Conservation (phyloP, 2,113 vertebrate genomes). For the Martes martes region DNA sequence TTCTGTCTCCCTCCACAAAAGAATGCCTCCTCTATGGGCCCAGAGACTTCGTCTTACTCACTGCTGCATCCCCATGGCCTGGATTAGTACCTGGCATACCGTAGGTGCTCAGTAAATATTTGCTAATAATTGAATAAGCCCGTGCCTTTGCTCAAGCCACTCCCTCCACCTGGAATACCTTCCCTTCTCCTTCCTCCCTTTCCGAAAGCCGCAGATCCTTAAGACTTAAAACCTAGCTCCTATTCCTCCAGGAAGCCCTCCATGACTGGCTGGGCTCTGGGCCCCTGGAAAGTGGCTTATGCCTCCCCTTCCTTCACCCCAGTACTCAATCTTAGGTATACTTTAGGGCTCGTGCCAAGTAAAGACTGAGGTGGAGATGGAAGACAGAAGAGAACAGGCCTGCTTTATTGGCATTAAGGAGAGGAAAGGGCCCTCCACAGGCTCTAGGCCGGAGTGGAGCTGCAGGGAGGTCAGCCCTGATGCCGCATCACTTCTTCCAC, state of each 20-base stretch:
- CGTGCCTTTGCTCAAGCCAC: not conserved
- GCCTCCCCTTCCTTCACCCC: not conserved
- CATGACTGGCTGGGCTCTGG: not conserved
- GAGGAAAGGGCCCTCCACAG: accelerated
- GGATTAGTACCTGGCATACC: not conserved
- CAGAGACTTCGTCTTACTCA: not conserved
- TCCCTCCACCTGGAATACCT: not conserved
- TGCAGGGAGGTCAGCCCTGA: no score
- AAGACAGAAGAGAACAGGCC: not conserved
- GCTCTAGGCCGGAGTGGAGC: not conserved
- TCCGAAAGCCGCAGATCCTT: not conserved
- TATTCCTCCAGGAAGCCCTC: not conserved
- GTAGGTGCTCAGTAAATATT: not conserved
- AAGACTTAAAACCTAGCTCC: not conserved
- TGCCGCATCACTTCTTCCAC: constrained; percentile 83
- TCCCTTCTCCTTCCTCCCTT: not conserved
- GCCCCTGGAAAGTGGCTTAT: not conserved
- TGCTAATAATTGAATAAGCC: not conserved
- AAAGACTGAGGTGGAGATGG: not conserved
- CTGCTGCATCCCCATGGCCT: not conserved
- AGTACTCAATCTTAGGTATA: not conserved
- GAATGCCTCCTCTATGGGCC: not conserved
- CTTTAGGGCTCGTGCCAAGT: not conserved
- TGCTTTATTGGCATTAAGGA: constrained; percentile 51
- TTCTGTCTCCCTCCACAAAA: not conserved